These are phyloP conservation scores for Saccopteryx leptura DNA, from an alignment of 2,113 vertebrate species.

Conservation along the genomic window DNA sequence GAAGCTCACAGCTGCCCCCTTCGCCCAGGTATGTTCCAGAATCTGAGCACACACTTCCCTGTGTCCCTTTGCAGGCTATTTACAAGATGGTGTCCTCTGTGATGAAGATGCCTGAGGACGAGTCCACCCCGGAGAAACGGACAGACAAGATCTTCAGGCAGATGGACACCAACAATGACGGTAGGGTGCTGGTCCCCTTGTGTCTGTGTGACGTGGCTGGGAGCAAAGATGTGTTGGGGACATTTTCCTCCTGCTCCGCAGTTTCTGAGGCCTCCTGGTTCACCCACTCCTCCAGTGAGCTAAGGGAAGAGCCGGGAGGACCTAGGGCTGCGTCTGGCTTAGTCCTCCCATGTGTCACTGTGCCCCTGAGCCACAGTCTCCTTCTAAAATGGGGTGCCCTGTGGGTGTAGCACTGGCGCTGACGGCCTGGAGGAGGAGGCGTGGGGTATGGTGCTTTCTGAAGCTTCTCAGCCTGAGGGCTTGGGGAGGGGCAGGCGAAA, in stretches of 20 bases:
- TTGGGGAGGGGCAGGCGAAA: too few species aligned
- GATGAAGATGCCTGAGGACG: slow-evolving; percentile 94
- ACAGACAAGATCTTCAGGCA: slow-evolving; percentile 95
- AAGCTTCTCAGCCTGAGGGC: fast-evolving
- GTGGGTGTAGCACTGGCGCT: not conserved
- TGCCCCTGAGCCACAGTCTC: fast-evolving
- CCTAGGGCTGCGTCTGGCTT: fast-evolving
- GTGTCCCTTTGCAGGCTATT: slow-evolving; percentile 87
- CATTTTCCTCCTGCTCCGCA: not conserved
- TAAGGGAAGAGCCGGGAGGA: not conserved
- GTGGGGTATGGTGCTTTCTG: not conserved
- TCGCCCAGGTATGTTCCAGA: fast-evolving
- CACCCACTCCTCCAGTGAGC: fast-evolving
- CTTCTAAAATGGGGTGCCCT: not conserved
- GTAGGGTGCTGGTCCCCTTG: slow-evolving; percentile 75
- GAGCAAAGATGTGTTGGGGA: not conserved
- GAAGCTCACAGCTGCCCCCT: not conserved
- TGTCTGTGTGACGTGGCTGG: fast-evolving
- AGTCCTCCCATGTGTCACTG: not conserved
- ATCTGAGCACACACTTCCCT: fast-evolving
- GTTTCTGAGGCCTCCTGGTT: not conserved
- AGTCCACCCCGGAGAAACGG: slow-evolving; percentile 93
- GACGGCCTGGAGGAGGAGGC: not conserved
- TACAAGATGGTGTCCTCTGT: slow-evolving; percentile 94
- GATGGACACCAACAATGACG: slow-evolving; percentile 95